phyloP scores from a whole-genome alignment of 2,797 vertebrate genomes.

The Fistularia commersonii region DNA sequence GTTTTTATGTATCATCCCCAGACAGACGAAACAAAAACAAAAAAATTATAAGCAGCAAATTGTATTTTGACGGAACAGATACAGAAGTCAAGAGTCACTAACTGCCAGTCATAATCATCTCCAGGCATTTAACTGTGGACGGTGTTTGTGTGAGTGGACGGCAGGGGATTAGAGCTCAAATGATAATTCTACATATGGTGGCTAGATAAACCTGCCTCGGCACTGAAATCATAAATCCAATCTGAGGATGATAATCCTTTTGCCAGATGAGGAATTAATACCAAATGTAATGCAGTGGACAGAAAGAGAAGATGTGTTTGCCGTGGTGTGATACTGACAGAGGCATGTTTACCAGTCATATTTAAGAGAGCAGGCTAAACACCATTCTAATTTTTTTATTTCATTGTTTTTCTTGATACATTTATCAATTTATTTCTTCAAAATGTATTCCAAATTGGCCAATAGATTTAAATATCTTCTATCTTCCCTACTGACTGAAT shows the following conservation, averaged over 20 bases:
- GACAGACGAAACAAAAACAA: conserved; percentile 15
- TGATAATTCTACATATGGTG: conserved; percentile 81
- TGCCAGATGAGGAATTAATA: conserved; percentile 77
- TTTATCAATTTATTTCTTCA: conserved; percentile 7
- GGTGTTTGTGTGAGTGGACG: conserved; percentile 36
- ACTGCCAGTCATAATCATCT: conserved; percentile 44
- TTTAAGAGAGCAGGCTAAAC: neutral
- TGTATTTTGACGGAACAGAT: conserved; percentile 27
- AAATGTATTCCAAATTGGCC: conserved; percentile 14
- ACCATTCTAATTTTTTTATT: neutral
- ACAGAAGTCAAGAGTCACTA: conserved; percentile 26
- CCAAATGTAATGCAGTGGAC: conserved; percentile 63
- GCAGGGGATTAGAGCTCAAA: conserved; percentile 69
- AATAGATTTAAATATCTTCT: neutral
- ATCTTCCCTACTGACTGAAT: conserved; percentile 21
- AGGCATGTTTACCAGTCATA: conserved; percentile 32
- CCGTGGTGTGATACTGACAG: conserved; percentile 15
- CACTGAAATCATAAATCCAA: conserved; percentile 76
- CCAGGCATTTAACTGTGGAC: conserved; percentile 30
- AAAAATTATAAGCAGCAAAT: neutral
- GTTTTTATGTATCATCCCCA: conserved; percentile 12
- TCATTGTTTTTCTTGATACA: neutral
- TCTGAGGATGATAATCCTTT: conserved; percentile 76
- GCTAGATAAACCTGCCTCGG: conserved; percentile 75
- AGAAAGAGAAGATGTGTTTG: conserved; percentile 38